A percentile compares a stretch with the other conserved stretches of the same genome.
Conservation (phyloP, 2,797 vertebrate genomes). For the Megaceryle alcyon region DNA sequence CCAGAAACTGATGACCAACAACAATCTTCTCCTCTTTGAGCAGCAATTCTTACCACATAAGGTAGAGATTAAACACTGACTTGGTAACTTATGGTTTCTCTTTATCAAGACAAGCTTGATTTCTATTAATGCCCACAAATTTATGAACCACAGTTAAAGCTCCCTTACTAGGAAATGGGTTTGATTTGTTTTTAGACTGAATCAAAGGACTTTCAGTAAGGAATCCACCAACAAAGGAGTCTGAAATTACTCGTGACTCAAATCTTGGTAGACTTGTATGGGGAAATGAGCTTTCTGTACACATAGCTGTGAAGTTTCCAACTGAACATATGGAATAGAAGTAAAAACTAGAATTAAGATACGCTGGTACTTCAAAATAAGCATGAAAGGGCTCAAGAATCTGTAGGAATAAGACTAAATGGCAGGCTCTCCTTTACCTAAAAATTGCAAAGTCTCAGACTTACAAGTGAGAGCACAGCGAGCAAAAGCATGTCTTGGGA, state of each 20-base stretch:
- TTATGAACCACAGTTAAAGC: not conserved
- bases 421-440: not conserved
- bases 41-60: not conserved
- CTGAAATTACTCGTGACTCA: not conserved
- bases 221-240: not conserved
- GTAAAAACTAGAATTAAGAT: not conserved
- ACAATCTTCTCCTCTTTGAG: not conserved
- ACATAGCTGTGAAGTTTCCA: not conserved
- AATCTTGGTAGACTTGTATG: not conserved
- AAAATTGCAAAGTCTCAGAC: not conserved
- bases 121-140: not conserved
- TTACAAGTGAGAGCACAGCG: rapidly evolving
- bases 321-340: not conserved
- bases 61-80: not conserved
- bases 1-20: not conserved
- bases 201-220: not conserved
- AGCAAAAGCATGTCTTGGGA: not conserved
- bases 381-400: not conserved
- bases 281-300: not conserved
- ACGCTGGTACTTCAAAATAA: not conserved
- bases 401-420: not conserved
- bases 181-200: not conserved
- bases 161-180: not conserved
- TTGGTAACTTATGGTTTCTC: not conserved
- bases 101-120: not conserved